Percentiles rank a stretch among this genome's conserved stretches.
Evolutionary conservation across 2,888 invertebrate species (phyloP).

Genomic region (Molorchus minor): DNA sequence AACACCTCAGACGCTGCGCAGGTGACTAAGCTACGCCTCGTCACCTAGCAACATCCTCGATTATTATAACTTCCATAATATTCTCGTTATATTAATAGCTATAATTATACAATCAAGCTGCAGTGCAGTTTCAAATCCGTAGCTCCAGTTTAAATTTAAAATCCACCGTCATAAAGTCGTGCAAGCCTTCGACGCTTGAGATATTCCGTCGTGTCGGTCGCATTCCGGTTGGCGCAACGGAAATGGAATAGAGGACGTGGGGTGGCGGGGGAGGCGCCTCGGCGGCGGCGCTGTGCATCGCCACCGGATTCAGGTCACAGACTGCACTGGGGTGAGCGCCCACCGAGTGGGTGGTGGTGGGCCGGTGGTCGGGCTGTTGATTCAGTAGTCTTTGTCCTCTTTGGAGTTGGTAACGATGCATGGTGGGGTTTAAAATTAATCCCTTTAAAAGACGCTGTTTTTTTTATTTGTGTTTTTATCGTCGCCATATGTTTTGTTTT

Average conservation of each 20-base stretch:
- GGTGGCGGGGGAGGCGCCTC: conserved; percentile 39
- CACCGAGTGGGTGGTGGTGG: conserved; percentile 25
- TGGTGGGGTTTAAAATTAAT: background rate
- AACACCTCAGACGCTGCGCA: too few species aligned
- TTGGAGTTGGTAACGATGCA: too few species aligned
- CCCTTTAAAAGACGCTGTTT: background rate
- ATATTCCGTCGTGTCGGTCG: background rate
- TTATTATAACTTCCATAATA: too few species aligned
- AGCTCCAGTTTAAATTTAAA: too few species aligned
- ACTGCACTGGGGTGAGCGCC: conserved; percentile 43
- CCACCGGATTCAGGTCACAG: conserved; percentile 47
- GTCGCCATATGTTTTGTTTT: background rate
- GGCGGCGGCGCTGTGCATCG: conserved; percentile 47
- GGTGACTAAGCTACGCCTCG: too few species aligned
- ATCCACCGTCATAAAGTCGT: too few species aligned
- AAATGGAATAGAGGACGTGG: conserved; percentile 24
- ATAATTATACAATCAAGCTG: too few species aligned
- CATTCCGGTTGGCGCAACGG: conserved; percentile 25
- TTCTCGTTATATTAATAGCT: too few species aligned
- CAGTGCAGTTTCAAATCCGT: too few species aligned
- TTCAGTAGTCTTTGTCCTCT: background rate
- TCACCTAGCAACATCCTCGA: too few species aligned
- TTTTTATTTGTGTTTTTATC: background rate
- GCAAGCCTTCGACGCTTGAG: too few species aligned
- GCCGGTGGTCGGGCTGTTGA: background rate